Percentiles rank a stretch among this genome's conserved stretches.
These are phyloP conservation scores for Oxytorus armatus DNA, from an alignment of 2,888 invertebrate species.

Conservation along the genomic window DNA sequence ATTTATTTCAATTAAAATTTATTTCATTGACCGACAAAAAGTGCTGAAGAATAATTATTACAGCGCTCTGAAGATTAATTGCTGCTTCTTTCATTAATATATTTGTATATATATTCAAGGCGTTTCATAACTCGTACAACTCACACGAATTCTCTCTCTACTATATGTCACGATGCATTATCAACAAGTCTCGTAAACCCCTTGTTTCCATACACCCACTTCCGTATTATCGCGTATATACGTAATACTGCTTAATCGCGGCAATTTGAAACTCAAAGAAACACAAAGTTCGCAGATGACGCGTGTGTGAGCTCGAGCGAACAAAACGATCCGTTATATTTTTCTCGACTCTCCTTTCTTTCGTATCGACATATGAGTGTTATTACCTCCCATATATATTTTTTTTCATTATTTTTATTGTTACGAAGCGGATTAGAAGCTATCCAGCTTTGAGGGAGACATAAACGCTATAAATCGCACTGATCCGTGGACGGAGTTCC, in stretches of 20 bases:
- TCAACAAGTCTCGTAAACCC: neutral
- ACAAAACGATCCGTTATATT: slow-evolving; percentile 7
- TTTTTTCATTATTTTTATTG: neutral
- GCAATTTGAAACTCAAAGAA: slow-evolving; percentile 51
- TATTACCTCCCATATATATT: slow-evolving; percentile 29
- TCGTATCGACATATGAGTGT: slow-evolving; percentile 28
- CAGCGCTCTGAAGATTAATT: too few relatives aligned
- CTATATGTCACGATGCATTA: too few relatives aligned
- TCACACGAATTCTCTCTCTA: too few relatives aligned
- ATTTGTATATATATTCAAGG: too few relatives aligned
- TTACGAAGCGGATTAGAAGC: neutral
- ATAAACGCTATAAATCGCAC: slow-evolving; percentile 5
- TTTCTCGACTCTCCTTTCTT: neutral
- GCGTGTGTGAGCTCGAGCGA: too few relatives aligned
- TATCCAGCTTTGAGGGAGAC: slow-evolving; percentile 21
- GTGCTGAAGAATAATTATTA: too few relatives aligned
- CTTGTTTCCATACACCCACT: neutral
- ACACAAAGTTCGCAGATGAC: slow-evolving; percentile 23
- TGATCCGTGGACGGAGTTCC: slow-evolving; percentile 20
- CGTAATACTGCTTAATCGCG: slow-evolving; percentile 22
- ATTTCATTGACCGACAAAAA: too few relatives aligned
- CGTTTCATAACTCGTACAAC: too few relatives aligned
- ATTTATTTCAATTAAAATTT: too few relatives aligned
- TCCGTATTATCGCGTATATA: neutral
- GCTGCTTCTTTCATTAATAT: too few relatives aligned